Evolutionary conservation across 2,113 vertebrate genomes (phyloP).

Genomic region (Rhineura floridana): DNA sequence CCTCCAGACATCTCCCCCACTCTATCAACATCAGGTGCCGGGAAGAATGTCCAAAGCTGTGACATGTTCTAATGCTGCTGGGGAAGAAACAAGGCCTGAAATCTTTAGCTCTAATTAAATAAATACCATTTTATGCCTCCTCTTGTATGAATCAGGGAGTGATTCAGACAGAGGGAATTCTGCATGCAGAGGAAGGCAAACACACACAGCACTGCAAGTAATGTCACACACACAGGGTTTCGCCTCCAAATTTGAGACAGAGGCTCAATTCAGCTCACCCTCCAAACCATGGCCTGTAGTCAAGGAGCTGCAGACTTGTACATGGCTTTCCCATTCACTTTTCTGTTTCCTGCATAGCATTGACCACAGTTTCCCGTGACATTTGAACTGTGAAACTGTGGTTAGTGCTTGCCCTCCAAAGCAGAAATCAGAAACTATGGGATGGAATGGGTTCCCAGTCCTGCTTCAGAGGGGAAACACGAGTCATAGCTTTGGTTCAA

Average conservation of each 20-base stretch:
- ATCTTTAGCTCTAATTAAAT: constrained; percentile 29
- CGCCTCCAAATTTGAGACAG: neutral
- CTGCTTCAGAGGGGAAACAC: neutral
- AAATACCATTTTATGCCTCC: constrained; percentile 10
- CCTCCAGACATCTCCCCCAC: neutral
- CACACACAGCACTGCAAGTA: neutral
- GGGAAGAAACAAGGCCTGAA: constrained; percentile 21
- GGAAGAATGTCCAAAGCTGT: neutral
- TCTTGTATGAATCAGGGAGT: constrained; percentile 11
- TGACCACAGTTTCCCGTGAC: neutral
- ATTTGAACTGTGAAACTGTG: neutral
- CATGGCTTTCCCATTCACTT: neutral
- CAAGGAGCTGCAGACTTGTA: neutral
- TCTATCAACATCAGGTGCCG: neutral
- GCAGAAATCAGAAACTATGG: neutral
- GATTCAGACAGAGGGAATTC: neutral
- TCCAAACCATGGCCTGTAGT: neutral
- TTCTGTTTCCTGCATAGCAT: neutral
- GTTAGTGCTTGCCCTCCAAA: neutral
- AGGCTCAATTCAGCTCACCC: neutral
- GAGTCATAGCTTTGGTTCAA: neutral
- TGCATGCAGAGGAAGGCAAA: neutral
- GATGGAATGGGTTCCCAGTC: neutral
- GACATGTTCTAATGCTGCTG: constrained; percentile 1
- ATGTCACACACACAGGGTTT: neutral